Evolutionary conservation across 1,140 invertebrate genomes (phyloP).

Genomic region (Aphis gossypii): DNA sequence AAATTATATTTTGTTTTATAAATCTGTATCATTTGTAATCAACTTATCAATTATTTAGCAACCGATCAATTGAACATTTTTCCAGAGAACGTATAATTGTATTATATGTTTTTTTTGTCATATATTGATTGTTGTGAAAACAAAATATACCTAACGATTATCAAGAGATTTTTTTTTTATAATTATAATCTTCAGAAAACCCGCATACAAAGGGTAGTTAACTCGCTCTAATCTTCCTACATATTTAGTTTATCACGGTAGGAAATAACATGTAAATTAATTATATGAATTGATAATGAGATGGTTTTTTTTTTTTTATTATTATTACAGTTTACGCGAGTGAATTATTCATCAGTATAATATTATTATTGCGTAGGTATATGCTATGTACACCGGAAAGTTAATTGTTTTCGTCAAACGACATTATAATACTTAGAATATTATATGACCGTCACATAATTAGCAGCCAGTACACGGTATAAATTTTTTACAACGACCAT

Average conservation of each 20-base stretch:
- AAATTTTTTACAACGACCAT: not conserved
- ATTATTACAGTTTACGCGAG: not conserved
- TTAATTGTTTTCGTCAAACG: conserved; percentile 18
- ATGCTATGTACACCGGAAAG: not conserved
- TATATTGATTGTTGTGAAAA: too few species aligned
- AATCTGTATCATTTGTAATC: not conserved
- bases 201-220: not conserved
- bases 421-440: not conserved
- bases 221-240: not conserved
- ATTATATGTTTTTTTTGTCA: not conserved
- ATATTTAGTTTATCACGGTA: not conserved
- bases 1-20: too few species aligned
- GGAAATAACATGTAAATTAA: not conserved
- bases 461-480: not conserved
- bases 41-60: not conserved
- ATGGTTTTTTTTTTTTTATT: not conserved
- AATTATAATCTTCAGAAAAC: not conserved
- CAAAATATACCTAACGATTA: not conserved
- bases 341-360: not conserved
- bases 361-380: not conserved
- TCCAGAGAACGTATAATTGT: not conserved
- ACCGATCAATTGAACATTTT: not conserved
- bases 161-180: not conserved
- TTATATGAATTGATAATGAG: not conserved
- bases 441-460: not conserved